Evolutionary conservation across 1,140 invertebrate genomes (phyloP).

Genomic region (Zaprionus davidi): DNA sequence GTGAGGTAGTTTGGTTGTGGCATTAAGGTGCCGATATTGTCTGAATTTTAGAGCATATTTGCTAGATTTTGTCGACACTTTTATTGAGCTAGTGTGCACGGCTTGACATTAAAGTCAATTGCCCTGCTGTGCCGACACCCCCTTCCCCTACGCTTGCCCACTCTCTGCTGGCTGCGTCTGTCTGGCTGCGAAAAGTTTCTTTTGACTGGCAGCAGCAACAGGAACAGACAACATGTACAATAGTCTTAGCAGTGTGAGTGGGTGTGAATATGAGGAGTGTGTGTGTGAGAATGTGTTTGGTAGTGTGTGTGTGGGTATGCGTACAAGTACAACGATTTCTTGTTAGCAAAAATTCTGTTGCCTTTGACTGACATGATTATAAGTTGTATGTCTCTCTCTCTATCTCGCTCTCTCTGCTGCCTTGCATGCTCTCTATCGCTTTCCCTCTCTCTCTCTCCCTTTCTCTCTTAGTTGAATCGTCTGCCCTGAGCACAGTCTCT

Average conservation of each 20-base stretch:
- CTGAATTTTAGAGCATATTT: slow-evolving; percentile 50
- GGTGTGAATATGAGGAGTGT: background rate
- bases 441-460: background rate
- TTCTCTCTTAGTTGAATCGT: slow-evolving; percentile 9
- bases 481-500: slow-evolving; percentile 6
- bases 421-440: background rate
- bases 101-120: slow-evolving; percentile 64
- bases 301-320: slow-evolving; percentile 9
- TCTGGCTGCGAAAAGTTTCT: slow-evolving; percentile 49
- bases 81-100: slow-evolving; percentile 57
- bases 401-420: slow-evolving; percentile 26
- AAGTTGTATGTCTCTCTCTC: slow-evolving; percentile 68
- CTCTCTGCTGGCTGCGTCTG: background rate
- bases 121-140: slow-evolving; percentile 20
- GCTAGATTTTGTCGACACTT: slow-evolving; percentile 34
- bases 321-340: slow-evolving; percentile 48
- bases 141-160: background rate
- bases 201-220: slow-evolving; percentile 37
- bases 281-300: background rate
- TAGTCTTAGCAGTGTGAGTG: background rate
- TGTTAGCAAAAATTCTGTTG: slow-evolving; percentile 58
- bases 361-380: slow-evolving; percentile 83
- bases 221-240: slow-evolving; percentile 26
- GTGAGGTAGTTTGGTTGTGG: background rate
- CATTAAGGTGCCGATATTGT: slow-evolving; percentile 30